Evolutionary conservation across 2,888 invertebrate species (phyloP), one percentile per base, ranked within the genome.

Genomic region (Clostera curtula): DNA sequence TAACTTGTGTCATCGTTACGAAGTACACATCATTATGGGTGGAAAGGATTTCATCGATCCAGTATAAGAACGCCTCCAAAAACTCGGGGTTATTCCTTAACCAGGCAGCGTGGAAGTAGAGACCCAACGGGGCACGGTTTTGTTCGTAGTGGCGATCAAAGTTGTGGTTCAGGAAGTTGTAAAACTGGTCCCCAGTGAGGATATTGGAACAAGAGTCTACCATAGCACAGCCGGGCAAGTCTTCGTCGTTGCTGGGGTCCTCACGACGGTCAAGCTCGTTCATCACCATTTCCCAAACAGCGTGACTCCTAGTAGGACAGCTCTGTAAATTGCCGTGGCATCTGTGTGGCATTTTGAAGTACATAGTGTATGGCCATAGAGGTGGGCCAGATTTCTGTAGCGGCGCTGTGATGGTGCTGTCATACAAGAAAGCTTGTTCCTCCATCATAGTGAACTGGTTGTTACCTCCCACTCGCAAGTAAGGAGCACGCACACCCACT

Each of bases 371-470:
- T 2, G 98, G 98, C 98, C 98, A 98, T 45, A 96, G 89, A 27
- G 96, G 96, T 10, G 95, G 95, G 65, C 95, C 94, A 46, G 92
- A 93, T n/a, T n/a, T n/a, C n/a, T n/a, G n/a, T 17, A 96, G 85
- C 1, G 96, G 93, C 1, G 96, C 95, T 0, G 96, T 95, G 66
- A 97, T 96, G 25, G 97, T 96, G 20, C 96, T 96, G 73, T 98
- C 97, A 67, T 97, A 98, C 23, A 95, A 83, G 88, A 97, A 97
- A 6, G 94, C 94, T 68, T 96, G 93, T 71, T 96, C 95, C 72
- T 95, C 93, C 96, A 97, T 96, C 96, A 97, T 97, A 53, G 95
- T 93, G 82, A 97, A 97, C 77, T 96, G 96, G 70, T 95, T 95
- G 86, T 97, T 96, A 24, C 97, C 97, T 36, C 97, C 97, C 4